These are phyloP conservation scores for Phasianus colchicus DNA, from an alignment of 2,113 vertebrate genomes.

Conservation along the genomic window DNA sequence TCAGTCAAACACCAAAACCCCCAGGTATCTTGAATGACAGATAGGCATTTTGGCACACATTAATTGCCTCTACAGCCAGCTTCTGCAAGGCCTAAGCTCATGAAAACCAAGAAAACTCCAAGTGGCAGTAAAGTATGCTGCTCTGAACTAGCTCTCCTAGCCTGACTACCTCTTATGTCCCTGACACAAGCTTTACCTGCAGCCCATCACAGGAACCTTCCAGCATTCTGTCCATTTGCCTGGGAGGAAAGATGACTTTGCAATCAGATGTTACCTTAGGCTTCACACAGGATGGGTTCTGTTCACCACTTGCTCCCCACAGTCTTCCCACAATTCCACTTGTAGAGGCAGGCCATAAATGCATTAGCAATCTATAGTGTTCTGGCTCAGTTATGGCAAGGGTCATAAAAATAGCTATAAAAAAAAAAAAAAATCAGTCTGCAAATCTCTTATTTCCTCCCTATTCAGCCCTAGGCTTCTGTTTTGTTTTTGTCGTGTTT, in stretches of 20 bases:
- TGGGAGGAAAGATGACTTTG: background rate
- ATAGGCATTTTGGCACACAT: background rate
- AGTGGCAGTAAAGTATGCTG: background rate
- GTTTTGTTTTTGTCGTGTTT: background rate
- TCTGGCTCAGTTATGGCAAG: background rate
- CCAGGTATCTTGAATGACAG: background rate
- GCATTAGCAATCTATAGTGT: background rate
- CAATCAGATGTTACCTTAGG: background rate
- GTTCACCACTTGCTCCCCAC: background rate
- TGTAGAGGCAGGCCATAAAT: background rate
- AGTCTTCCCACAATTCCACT: background rate
- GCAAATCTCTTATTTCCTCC: conserved; percentile 45
- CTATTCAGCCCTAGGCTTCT: conserved; percentile 34
- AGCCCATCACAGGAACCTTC: background rate
- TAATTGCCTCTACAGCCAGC: background rate
- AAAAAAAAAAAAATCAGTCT: background rate
- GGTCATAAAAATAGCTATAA: background rate
- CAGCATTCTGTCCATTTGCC: background rate
- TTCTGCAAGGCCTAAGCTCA: background rate
- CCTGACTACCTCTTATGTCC: background rate
- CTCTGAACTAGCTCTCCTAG: background rate
- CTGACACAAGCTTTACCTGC: background rate
- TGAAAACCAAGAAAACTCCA: background rate
- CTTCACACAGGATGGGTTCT: background rate
- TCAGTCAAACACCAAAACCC: background rate